Percentiles rank a stretch among this genome's conserved stretches.
Evolutionary conservation across 2,888 invertebrate genomes (phyloP).

Genomic region (Nephrotoma guestfalica): DNA sequence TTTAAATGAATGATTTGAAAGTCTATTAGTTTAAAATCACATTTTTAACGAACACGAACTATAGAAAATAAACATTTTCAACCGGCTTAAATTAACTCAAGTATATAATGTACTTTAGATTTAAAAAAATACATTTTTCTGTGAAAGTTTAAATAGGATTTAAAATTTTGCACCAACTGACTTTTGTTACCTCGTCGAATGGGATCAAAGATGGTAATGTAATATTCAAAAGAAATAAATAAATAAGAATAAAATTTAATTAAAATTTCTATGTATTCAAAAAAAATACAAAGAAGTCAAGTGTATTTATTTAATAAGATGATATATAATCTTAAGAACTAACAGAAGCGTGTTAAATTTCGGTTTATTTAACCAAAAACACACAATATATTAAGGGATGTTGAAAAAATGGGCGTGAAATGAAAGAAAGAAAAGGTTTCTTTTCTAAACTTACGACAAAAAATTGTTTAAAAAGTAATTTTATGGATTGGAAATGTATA

Average conservation of each 20-base stretch:
- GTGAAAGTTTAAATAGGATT: neutral
- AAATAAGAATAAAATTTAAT: neutral
- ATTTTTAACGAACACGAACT: neutral
- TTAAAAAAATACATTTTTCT: neutral
- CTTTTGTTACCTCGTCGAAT: neutral
- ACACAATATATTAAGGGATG: neutral
- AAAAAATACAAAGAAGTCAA: neutral
- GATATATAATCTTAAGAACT: neutral
- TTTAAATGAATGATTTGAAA: neutral
- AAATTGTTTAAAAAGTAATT: neutral
- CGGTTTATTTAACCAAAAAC: neutral
- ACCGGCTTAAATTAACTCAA: neutral
- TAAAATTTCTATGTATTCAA: neutral
- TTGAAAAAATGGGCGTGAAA: neutral
- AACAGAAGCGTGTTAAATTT: neutral
- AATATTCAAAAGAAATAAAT: neutral
- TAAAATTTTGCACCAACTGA: neutral
- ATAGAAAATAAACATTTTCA: neutral
- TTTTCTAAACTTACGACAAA: neutral
- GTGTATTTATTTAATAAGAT: neutral
- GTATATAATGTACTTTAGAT: neutral
- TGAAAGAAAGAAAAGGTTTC: neutral
- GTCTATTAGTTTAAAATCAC: neutral
- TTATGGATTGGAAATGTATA: neutral
- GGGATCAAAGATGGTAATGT: neutral